Evolutionary conservation across 1,140 invertebrate genomes (phyloP).

Genomic region (Drosophila persimilis): DNA sequence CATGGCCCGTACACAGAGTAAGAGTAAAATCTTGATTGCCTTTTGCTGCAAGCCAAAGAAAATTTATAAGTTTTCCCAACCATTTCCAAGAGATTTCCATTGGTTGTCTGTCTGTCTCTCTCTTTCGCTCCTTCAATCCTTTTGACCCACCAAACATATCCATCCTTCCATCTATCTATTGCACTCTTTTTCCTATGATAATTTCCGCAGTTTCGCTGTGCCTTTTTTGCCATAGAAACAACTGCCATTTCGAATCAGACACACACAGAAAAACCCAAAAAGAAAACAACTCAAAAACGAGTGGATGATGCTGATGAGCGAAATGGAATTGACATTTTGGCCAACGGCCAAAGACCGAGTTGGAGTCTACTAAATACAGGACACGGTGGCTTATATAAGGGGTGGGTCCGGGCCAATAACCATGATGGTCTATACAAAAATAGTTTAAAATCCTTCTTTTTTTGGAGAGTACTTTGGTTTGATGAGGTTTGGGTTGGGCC

Average conservation of each 20-base stretch:
- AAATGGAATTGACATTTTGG: constrained; percentile 74
- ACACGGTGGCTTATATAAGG: constrained; percentile 23
- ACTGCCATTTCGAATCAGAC: constrained; percentile 56
- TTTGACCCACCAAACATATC: no score
- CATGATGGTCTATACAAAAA: constrained; percentile 6
- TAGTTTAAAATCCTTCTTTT: not conserved
- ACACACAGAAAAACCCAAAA: not conserved
- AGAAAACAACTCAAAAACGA: constrained; percentile 12
- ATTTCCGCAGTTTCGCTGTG: constrained; percentile 64
- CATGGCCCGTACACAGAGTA: constrained; percentile 1
- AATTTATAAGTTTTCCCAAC: constrained; percentile 32
- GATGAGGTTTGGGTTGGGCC: not conserved
- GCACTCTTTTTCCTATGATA: constrained; percentile 65
- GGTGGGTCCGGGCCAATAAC: not conserved
- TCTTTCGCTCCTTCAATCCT: no score
- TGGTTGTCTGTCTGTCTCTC: no score
- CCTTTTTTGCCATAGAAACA: constrained; percentile 59
- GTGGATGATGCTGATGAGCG: constrained; percentile 44
- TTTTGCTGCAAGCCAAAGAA: constrained; percentile 64
- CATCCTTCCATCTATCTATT: constrained; percentile 9
- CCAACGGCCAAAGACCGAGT: constrained; percentile 49
- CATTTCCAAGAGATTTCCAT: constrained; percentile 17
- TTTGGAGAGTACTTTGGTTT: not conserved
- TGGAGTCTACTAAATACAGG: constrained; percentile 11
- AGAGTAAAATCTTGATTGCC: constrained; percentile 72